These are phyloP conservation scores for Corydoras maculifer DNA, from an alignment of 2,113 vertebrate species.

Conservation along the genomic window DNA sequence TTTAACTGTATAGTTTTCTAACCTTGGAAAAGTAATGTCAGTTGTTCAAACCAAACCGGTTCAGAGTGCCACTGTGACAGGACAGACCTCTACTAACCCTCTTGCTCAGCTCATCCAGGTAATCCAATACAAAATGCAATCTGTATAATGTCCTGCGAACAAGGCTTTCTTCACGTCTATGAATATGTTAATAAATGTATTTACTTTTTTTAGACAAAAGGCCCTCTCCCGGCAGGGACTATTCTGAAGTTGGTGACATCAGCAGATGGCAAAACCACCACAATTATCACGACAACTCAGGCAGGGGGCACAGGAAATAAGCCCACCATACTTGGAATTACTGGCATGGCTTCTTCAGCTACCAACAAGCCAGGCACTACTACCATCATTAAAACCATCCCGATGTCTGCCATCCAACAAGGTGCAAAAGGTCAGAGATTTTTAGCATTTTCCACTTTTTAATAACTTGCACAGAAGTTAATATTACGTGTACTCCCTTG, in stretches of 20 bases:
- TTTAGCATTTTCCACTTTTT: no score
- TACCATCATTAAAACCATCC: constrained; percentile 78
- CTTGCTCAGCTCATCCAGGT: constrained; percentile 78
- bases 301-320: constrained; percentile 65
- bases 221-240: constrained; percentile 72
- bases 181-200: no score
- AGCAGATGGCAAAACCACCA: constrained; percentile 76
- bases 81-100: constrained; percentile 66
- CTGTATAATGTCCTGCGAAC: no score
- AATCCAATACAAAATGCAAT: background rate
- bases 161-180: no score
- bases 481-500: no score
- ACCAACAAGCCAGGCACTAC: constrained; percentile 66
- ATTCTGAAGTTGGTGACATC: constrained; percentile 77
- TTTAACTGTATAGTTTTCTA: constrained; percentile 50
- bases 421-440: constrained; percentile 43
- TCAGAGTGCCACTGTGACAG: constrained; percentile 69
- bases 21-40: constrained; percentile 72
- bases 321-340: constrained; percentile 74
- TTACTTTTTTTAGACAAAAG: constrained; percentile 66
- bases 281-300: constrained; percentile 73
- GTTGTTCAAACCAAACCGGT: constrained; percentile 77
- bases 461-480: no score
- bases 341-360: constrained; percentile 69
- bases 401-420: constrained; percentile 74